phyloP scores from a whole-genome alignment of 2,113 vertebrate genomes.

The Podarcis raffonei region DNA sequence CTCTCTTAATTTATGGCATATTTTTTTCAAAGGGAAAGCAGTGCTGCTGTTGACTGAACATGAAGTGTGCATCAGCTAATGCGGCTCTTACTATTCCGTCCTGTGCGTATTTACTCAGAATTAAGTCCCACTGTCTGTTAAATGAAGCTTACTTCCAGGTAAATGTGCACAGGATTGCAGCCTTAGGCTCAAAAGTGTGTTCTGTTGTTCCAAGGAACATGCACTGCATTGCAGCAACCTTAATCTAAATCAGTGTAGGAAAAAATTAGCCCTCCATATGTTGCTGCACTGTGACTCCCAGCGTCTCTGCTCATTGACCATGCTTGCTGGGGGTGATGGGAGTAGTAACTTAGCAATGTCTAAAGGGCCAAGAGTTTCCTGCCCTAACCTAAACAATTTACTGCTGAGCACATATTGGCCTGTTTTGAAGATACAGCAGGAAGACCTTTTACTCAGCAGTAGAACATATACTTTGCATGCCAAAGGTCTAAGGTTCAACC shows the following conservation, averaged over 20 bases:
- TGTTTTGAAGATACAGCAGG: neutral
- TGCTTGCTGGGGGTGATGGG: no score
- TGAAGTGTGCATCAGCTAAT: slow-evolving; percentile 27
- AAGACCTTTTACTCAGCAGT: neutral
- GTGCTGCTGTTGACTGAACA: neutral
- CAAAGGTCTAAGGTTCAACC: no score
- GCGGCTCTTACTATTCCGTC: neutral
- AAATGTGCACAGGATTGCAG: neutral
- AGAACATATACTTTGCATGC: no score
- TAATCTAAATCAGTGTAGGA: neutral
- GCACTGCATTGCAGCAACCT: fast-evolving
- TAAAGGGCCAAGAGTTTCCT: no score
- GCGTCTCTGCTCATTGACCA: no score
- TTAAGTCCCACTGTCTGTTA: neutral
- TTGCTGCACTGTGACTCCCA: no score
- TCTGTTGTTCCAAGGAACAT: neutral
- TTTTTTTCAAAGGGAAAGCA: neutral
- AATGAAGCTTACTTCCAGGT: neutral
- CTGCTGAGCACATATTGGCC: neutral
- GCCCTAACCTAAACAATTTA: neutral
- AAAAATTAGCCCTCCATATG: no score
- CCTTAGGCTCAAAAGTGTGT: neutral
- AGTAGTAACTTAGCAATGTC: no score
- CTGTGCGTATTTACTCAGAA: neutral
- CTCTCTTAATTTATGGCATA: slow-evolving; percentile 19